Evolutionary conservation across 2,888 invertebrate genomes (phyloP).

Genomic region (Coremacera marginata): DNA sequence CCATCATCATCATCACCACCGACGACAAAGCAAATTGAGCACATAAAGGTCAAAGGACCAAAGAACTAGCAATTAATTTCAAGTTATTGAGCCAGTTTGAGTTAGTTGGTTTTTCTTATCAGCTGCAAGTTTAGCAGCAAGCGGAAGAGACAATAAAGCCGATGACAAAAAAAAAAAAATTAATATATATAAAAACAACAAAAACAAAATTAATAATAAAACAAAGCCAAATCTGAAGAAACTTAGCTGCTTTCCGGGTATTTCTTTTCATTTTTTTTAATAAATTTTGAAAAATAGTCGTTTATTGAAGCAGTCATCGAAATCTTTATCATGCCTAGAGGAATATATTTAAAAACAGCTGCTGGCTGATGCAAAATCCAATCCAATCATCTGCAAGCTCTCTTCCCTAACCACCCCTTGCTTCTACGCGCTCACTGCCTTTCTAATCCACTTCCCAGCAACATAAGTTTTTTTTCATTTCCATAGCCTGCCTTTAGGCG

Average conservation of each 20-base stretch:
- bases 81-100: constrained; percentile 7
- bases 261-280: neutral
- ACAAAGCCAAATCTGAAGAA: neutral
- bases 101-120: constrained; percentile 7
- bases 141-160: too few relatives aligned
- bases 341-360: neutral
- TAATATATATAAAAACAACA: neutral
- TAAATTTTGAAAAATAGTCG: neutral
- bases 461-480: neutral
- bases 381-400: neutral
- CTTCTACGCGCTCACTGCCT: neutral
- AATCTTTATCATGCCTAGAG: neutral
- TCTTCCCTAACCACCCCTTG: neutral
- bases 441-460: neutral
- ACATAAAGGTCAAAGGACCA: constrained; percentile 19
- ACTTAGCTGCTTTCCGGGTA: neutral
- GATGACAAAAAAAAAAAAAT: neutral
- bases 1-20: neutral
- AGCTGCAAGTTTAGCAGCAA: neutral
- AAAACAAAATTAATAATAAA: neutral
- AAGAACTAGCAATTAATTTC: constrained; percentile 16
- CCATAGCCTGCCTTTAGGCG: constrained; percentile 11
- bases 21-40: neutral
- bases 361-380: neutral
- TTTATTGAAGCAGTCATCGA: neutral